Conservation (phyloP, 2,888 invertebrate species). For the Stenchaetothrips biformis region DNA sequence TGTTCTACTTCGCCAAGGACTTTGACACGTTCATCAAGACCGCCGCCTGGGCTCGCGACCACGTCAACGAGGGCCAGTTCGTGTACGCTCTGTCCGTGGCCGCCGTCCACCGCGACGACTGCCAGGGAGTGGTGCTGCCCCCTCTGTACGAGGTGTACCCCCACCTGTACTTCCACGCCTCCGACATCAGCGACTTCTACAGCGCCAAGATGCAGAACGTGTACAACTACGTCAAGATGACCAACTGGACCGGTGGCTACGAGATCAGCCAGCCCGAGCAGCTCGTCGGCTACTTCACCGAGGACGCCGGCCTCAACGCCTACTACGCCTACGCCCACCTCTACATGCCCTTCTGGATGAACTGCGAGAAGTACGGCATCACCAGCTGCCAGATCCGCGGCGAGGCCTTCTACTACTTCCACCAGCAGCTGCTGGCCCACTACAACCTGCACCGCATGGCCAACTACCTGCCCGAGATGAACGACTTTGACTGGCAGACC, state of each 20-base stretch:
- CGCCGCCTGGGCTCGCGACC: conserved; percentile 52
- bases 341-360: conserved; percentile 60
- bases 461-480: conserved; percentile 49
- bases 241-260: conserved; percentile 12
- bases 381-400: conserved; percentile 49
- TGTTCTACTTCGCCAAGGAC: conserved; percentile 65
- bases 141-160: conserved; percentile 55
- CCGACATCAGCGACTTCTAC: conserved; percentile 33
- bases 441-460: conserved; percentile 52
- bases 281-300: conserved; percentile 61
- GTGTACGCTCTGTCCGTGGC: conserved; percentile 54
- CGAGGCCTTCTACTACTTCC: conserved; percentile 50
- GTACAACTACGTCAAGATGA: conserved; percentile 25
- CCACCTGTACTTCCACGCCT: conserved; percentile 43
- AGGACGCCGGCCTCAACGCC: conserved; percentile 63
- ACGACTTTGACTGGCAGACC: conserved; percentile 48
- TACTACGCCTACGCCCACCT: conserved; percentile 62
- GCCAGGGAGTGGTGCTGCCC: conserved; percentile 51
- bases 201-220: conserved; percentile 30
- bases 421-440: conserved; percentile 63
- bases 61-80: conserved; percentile 56
- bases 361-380: conserved; percentile 46
- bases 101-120: conserved; percentile 52
- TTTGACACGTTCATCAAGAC: conserved; percentile 59
- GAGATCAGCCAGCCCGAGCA: conserved; percentile 54